Percentiles rank a stretch among this genome's conserved stretches.
Evolutionary conservation across 2,797 vertebrate species (phyloP).

Genomic region (Cuculus canorus): DNA sequence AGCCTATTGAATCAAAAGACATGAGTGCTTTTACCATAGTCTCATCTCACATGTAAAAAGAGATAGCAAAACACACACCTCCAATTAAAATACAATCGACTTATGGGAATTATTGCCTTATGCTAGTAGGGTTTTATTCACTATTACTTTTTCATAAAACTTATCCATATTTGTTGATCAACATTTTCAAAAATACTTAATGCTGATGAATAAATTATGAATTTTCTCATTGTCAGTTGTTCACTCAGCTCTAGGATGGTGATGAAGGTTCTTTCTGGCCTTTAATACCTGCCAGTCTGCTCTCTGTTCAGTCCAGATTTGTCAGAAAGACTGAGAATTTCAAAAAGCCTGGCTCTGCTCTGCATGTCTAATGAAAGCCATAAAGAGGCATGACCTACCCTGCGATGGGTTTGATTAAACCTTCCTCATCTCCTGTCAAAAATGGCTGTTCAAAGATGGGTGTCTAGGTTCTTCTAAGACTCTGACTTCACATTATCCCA

Average conservation of each 20-base stretch:
- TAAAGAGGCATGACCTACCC: not conserved
- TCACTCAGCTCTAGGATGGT: not conserved
- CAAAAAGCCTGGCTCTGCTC: not conserved
- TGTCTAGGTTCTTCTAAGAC: not conserved
- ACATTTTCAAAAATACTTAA: not conserved
- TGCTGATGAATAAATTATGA: not conserved
- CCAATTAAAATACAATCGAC: not conserved
- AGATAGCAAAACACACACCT: not conserved
- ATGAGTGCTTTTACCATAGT: not conserved
- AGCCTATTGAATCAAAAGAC: not conserved
- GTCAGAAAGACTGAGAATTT: not conserved
- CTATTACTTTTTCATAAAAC: not conserved
- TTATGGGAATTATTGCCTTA: too few relatives aligned
- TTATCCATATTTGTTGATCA: not conserved
- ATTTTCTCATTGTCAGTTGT: not conserved
- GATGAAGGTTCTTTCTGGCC: not conserved
- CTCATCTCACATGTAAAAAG: not conserved
- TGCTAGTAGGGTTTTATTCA: not conserved
- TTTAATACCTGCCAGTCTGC: not conserved
- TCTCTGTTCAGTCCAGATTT: not conserved
- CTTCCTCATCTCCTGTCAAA: not conserved
- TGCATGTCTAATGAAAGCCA: not conserved
- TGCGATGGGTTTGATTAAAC: not conserved
- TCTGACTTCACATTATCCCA: not conserved
- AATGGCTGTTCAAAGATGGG: not conserved